phyloP scores from a whole-genome alignment of 2,888 invertebrate genomes.

The Eucriotettix oculatus region DNA sequence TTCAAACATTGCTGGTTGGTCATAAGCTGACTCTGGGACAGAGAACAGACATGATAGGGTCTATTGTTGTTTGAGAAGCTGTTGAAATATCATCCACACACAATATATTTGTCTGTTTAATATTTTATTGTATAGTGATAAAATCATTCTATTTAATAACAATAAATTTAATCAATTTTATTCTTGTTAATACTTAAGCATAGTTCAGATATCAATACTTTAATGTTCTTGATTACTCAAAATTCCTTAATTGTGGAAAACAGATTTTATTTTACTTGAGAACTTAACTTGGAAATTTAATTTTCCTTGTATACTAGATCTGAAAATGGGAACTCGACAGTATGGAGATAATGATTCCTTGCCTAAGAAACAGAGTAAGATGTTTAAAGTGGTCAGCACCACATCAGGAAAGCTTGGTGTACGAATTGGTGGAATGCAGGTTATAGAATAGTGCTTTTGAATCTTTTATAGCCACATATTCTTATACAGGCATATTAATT shows the following conservation, averaged over 20 bases:
- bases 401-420: slow-evolving; percentile 34
- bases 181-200: too few relatives aligned
- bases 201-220: too few relatives aligned
- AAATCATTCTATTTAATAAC: neutral
- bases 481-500: too few relatives aligned
- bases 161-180: too few relatives aligned
- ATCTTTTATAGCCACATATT: too few relatives aligned
- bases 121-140: too few relatives aligned
- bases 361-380: slow-evolving; percentile 30
- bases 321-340: slow-evolving; percentile 38
- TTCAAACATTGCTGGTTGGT: too few relatives aligned
- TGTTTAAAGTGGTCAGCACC: slow-evolving; percentile 29
- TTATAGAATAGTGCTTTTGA: slow-evolving; percentile 8
- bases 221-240: neutral
- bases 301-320: slow-evolving; percentile 35
- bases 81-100: too few relatives aligned
- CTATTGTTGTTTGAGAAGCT: too few relatives aligned
- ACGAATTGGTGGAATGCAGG: slow-evolving; percentile 34
- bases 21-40: too few relatives aligned
- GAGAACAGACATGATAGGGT: too few relatives aligned
- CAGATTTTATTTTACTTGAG: slow-evolving; percentile 38
- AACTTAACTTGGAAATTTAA: slow-evolving; percentile 35
- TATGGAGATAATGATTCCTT: slow-evolving; percentile 34
- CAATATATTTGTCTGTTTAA: too few relatives aligned
- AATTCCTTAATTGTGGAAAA: slow-evolving; percentile 1